Base-by-base conservation (phyloP, 2,797 vertebrate genomes). In the Lerista edwardsae region DNA sequence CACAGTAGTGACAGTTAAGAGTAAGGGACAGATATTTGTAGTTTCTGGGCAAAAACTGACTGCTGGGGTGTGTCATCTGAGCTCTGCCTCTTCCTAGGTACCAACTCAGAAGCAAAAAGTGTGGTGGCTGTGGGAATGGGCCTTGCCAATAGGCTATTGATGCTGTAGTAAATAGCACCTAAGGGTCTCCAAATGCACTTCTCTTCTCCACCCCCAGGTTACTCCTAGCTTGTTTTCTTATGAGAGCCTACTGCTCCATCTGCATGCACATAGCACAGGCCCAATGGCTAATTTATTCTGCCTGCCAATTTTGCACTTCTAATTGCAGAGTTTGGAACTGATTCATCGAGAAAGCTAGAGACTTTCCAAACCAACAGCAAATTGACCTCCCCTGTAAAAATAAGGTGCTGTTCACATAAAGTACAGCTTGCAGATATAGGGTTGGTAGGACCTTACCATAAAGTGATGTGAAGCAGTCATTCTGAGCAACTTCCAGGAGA, bases 1-100 rank as follows among this genome's bases (percentile, higher is more conserved):
- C 78, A 86, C 75, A 85, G 77, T 72, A 86, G 80, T 91, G 91
- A 90, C 95, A 90, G 91, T 89, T 87, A 93, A 95, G 95, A 94
- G 90, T 97, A n/a, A n/a, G n/a, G n/a, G n/a, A n/a, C n/a, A n/a
- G n/a, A n/a, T n/a, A n/a, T n/a, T 23, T 25, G 3, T 61, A 12
- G 59, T 25, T 25, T 61, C 21, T 61, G 23, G 59, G 23, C 59
- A 23, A 61, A 62, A 10, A 29, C 27, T 64, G 61, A 9, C 15
- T 36, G 25, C 25, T n/a, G 12, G 21, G 4, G 36, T 64, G 17
- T 44, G 39, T 29, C 25, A n/a, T 10, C 27, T 64, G 44, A 31
- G 51, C 19, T 23, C 59, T 61, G 23, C 59, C 59, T 25, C 23
- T 23, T 41, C n/a, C 72, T 15, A 51, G 72, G 29, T 47, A 31